phyloP scores from a whole-genome alignment of 2,113 vertebrate genomes.

The Potamarius usumacintae region DNA sequence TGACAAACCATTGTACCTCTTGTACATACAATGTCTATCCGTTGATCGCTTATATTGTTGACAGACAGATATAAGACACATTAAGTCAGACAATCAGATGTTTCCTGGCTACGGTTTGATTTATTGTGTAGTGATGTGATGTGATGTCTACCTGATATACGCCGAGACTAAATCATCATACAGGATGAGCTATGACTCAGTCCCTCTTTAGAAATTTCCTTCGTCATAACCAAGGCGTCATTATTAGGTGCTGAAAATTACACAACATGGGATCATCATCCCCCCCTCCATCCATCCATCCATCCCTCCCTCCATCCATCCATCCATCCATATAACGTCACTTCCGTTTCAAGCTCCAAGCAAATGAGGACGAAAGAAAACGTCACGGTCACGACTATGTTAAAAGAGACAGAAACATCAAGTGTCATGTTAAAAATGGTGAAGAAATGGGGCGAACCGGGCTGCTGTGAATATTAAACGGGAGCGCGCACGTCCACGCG shows the following conservation, averaged over 20 bases:
- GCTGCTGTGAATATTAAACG: background rate
- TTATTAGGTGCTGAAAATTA: constrained; percentile 16
- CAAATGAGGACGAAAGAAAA: background rate
- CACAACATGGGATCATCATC: constrained; percentile 25
- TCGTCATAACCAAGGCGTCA: constrained; percentile 30
- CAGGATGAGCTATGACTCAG: constrained; percentile 33
- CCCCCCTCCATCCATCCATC: too few species aligned
- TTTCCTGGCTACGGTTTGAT: background rate
- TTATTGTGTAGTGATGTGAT: background rate
- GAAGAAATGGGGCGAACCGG: too few species aligned
- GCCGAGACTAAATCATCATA: constrained; percentile 18
- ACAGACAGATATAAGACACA: background rate
- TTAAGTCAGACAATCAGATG: background rate
- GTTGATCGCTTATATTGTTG: background rate
- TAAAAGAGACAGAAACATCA: background rate
- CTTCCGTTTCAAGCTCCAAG: constrained; percentile 26
- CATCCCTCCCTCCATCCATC: background rate
- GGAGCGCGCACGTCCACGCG: background rate
- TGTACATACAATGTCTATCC: too few species aligned
- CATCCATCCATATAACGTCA: constrained; percentile 17
- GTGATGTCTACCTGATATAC: background rate
- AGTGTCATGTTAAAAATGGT: background rate
- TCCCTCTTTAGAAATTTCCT: constrained; percentile 14
- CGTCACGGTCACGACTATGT: constrained; percentile 6
- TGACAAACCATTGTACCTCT: too few species aligned